Base-by-base conservation (phyloP, 2,888 invertebrate genomes). In the Calliscelio sp. region DNA sequence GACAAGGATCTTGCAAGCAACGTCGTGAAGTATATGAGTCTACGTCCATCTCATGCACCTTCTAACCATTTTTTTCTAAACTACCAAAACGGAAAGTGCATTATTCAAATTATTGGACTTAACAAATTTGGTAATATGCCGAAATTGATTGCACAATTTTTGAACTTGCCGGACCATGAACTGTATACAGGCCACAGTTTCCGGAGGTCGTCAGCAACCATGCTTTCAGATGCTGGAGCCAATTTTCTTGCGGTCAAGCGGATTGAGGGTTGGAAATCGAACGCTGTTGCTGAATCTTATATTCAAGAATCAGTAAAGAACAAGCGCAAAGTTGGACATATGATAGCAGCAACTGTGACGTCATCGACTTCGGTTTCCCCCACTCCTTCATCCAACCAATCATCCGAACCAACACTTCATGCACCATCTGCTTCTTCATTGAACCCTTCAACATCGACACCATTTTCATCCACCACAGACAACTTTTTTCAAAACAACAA, bases 121-220 rank as follows among this genome's bases (percentile, higher is more conserved):
- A 66, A 51, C 16, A 66, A 66, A 35, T 25, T 66, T 8, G 66
- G 51, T 4, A 16, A n/a, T 14, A 49, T 22, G 49, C 66, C 66
- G 7, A 1, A 11, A 14, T 5, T 11, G 10, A 51, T 66, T 35
- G 66, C 66, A 18, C 2, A 2, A 14, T 66, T 51, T 35, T 35
- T 66, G 32, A 11, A 49, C 3, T 28, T 65, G 11, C 46, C 49
- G 11, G 14, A 65, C 10, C 20, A 25, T 3, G 20, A 65, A 1
- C 24, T 10, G 2, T 66, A 66, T 14, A 66, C 66, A 6, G 66
- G 66, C 1, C 66, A 66, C 22, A 24, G 51, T 35, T 66, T 66
- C 22, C 51, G 51, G 4, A 14, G 51, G 16, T 24, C 49, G 14
- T 66, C 66, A 5, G 51, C 66, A n/a, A 32, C 66, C 14, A 28